Evolutionary conservation across 2,888 invertebrate species (phyloP).

Genomic region (Idaea biselata): DNA sequence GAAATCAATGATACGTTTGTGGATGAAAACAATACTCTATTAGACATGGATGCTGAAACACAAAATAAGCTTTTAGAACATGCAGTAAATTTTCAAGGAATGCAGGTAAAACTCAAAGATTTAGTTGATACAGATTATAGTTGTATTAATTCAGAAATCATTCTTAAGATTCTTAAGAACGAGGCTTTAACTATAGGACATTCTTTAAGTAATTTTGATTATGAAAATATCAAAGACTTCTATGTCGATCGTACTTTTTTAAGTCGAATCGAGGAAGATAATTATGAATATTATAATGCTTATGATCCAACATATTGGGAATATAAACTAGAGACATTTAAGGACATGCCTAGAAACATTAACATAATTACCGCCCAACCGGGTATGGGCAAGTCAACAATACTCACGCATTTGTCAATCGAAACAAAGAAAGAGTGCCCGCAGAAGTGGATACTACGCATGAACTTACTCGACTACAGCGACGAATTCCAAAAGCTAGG

Average conservation of each 20-base stretch:
- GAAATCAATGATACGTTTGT: neutral
- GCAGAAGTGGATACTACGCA: constrained; percentile 22
- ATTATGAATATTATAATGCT: neutral
- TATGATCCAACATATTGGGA: neutral
- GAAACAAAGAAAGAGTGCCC: constrained; percentile 21
- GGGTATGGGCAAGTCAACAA: constrained; percentile 32
- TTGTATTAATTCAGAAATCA: constrained; percentile 5
- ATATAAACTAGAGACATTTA: neutral
- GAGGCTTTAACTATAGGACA: constrained; percentile 7
- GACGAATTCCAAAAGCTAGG: constrained; percentile 17
- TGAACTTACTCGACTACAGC: constrained; percentile 18
- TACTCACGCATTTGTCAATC: constrained; percentile 27
- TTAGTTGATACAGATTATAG: constrained; percentile 6
- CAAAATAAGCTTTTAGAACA: constrained; percentile 6
- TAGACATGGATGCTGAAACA: neutral
- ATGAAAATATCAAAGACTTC: constrained; percentile 11
- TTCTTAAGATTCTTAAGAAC: constrained; percentile 14
- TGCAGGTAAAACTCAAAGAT: neutral
- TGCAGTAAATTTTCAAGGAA: constrained; percentile 7
- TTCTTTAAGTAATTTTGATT: constrained; percentile 2
- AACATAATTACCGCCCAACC: constrained; percentile 13
- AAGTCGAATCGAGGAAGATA: neutral
- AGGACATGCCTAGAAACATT: constrained; percentile 2
- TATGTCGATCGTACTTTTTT: constrained; percentile 6
- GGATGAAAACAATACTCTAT: constrained; percentile 2